Evolutionary conservation across 2,888 invertebrate species (phyloP).

Genomic region (Tipula unca): DNA sequence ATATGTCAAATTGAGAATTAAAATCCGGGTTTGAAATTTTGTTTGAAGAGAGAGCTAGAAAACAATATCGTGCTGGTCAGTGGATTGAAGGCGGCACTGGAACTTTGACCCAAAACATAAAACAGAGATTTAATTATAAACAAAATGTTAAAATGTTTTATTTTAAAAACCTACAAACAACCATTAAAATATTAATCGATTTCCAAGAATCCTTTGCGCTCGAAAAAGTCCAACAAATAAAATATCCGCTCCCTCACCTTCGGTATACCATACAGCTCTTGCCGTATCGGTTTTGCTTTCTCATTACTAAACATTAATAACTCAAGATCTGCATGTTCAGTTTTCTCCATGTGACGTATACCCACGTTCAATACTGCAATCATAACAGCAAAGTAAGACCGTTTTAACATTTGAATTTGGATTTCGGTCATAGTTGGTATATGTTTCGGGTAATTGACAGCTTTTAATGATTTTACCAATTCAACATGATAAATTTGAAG

Average conservation of each 20-base stretch:
- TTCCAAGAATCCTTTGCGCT: not conserved
- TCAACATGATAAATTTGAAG: not conserved
- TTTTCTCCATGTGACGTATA: not conserved
- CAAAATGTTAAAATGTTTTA: too few species aligned
- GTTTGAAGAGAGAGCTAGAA: too few species aligned
- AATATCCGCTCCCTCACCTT: not conserved
- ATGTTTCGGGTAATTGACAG: not conserved
- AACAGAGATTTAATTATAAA: too few species aligned
- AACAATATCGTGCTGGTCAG: too few species aligned
- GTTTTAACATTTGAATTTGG: not conserved
- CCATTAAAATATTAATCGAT: not conserved
- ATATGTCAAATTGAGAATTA: too few species aligned
- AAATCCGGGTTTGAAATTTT: too few species aligned
- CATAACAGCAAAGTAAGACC: not conserved
- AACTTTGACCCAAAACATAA: too few species aligned
- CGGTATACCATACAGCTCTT: not conserved
- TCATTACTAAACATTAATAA: not conserved
- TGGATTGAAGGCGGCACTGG: too few species aligned
- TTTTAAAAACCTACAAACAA: too few species aligned
- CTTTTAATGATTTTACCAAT: not conserved
- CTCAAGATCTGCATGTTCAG: not conserved
- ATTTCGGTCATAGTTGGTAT: not conserved
- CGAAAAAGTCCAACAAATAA: not conserved
- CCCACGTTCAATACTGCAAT: not conserved
- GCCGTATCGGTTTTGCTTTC: not conserved